Evolutionary conservation across 2,888 invertebrate genomes (phyloP).

Genomic region (Drosophila crucigera): DNA sequence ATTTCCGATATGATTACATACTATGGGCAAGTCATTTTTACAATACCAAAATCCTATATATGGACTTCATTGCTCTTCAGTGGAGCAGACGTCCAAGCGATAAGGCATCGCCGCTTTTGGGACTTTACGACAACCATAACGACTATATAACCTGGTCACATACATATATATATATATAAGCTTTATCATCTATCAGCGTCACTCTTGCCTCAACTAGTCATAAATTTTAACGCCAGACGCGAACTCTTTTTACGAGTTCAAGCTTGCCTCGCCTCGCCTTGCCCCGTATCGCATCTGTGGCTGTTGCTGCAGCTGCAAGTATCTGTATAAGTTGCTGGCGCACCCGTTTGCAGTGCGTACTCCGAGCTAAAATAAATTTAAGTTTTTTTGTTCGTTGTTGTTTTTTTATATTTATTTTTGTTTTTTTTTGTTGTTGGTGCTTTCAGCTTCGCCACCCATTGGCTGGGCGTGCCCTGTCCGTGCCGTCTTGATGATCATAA

Average conservation of each 20-base stretch:
- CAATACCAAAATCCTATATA: neutral
- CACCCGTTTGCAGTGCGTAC: conserved; percentile 51
- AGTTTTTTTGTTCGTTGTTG: neutral
- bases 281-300: conserved; percentile 21
- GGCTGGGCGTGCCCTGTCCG: conserved; percentile 40
- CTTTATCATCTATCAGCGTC: conserved; percentile 65
- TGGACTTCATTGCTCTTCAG: conserved; percentile 14
- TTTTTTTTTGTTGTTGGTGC: neutral
- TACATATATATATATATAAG: conserved; percentile 10
- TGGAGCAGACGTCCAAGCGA: conserved; percentile 5
- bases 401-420: neutral
- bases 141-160: conserved; percentile 34
- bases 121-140: conserved; percentile 42
- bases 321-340: conserved; percentile 35
- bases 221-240: conserved; percentile 60
- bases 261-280: conserved; percentile 23
- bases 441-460: conserved; percentile 29
- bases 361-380: conserved; percentile 9
- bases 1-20: neutral
- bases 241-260: conserved; percentile 49
- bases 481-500: conserved; percentile 57
- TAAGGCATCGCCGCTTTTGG: conserved; percentile 28
- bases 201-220: conserved; percentile 58
- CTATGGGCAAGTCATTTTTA: neutral
- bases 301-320: conserved; percentile 16